A percentile compares a stretch with the other conserved stretches of the same genome.
Conservation (phyloP, 1,140 invertebrate genomes). For the Trachelipus rathkii region DNA sequence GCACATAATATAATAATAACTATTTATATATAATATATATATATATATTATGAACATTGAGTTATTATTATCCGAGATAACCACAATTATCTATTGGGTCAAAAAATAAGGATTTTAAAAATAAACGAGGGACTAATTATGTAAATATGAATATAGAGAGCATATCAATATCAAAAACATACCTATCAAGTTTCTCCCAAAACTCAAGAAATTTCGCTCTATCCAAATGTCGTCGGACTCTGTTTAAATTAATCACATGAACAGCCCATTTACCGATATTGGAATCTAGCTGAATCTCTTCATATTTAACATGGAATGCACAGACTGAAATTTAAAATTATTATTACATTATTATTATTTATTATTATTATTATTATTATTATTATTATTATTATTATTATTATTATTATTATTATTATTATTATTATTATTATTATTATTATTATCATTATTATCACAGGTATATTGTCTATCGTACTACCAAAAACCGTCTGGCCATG, state of each 20-base stretch:
- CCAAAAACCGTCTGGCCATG: too few species aligned
- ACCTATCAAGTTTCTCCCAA: constrained; percentile 96
- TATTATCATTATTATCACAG: too few species aligned
- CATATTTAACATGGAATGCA: constrained; percentile 96
- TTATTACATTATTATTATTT: too few species aligned
- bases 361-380: too few species aligned
- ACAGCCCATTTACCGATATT: constrained; percentile 97
- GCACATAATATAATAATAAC: too few species aligned
- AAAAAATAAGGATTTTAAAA: too few species aligned
- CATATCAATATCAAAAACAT: constrained; percentile 49
- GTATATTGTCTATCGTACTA: too few species aligned
- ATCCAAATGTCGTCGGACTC: constrained; percentile 93
- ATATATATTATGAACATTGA: constrained; percentile 25
- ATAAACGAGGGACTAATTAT: background rate
- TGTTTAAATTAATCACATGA: constrained; percentile 82
- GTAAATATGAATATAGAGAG: background rate
- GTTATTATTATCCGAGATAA: too few species aligned
- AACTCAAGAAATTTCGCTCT: constrained; percentile 89
- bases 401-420: too few species aligned
- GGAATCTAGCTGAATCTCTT: constrained; percentile 86
- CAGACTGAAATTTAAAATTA: constrained; percentile 65
- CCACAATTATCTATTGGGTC: too few species aligned
- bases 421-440: too few species aligned
- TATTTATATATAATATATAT: background rate
- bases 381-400: too few species aligned